Percentiles rank a stretch among this genome's conserved stretches.
Conservation (phyloP, 2,888 invertebrate genomes). For the Dolomedes plantarius region DNA sequence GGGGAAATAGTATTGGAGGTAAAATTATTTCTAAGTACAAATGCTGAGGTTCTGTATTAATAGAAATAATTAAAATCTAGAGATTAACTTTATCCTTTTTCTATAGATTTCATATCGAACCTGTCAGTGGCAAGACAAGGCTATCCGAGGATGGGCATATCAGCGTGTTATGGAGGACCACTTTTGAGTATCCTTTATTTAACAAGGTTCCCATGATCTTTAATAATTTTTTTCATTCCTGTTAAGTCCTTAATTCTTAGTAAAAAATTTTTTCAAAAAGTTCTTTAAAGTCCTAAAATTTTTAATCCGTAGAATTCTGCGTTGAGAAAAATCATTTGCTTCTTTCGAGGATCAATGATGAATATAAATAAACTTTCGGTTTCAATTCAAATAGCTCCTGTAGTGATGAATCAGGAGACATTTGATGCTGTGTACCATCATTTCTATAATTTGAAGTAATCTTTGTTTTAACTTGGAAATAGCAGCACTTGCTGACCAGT, state of each 20-base stretch:
- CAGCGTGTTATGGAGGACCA: constrained; percentile 84
- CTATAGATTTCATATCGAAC: constrained; percentile 81
- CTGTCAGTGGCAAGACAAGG: constrained; percentile 81
- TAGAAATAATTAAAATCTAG: neutral
- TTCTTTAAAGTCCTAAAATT: neutral
- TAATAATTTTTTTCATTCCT: neutral
- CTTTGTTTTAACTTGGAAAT: no score
- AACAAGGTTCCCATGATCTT: neutral
- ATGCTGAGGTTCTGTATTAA: neutral
- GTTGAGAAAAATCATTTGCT: no score
- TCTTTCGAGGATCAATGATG: no score
- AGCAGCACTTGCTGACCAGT: no score
- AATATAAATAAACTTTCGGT: no score
- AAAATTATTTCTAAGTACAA: constrained; percentile 8
- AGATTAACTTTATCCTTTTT: neutral
- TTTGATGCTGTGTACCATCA: no score
- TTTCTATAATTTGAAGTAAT: no score
- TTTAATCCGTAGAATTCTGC: neutral
- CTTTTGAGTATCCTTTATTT: constrained; percentile 80
- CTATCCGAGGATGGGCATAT: constrained; percentile 82
- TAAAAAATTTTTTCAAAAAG: neutral
- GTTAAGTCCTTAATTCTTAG: neutral
- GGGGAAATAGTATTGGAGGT: constrained; percentile 77
- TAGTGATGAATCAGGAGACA: no score
- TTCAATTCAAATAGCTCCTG: no score